A percentile compares a stretch with the other conserved stretches of the same genome.
Conservation (phyloP, 2,797 vertebrate genomes). For the Lacerta bilineata region DNA sequence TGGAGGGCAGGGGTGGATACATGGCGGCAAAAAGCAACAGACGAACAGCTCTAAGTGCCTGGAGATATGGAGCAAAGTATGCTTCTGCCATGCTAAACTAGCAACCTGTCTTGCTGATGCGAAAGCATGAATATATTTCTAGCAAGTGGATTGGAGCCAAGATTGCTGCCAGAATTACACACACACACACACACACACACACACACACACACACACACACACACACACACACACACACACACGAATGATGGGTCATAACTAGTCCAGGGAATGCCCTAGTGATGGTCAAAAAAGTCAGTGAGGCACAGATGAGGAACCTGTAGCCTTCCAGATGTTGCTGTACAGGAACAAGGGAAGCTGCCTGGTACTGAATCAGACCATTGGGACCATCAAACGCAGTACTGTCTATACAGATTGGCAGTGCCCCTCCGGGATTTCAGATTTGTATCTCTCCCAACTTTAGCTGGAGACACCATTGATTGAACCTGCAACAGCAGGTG, state of each 20-base stretch:
- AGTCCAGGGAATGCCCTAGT: not conserved
- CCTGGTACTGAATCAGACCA: too few relatives aligned
- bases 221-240: too few relatives aligned
- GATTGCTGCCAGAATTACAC: too few relatives aligned
- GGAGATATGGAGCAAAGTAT: not conserved
- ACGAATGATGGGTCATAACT: not conserved
- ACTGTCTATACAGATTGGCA: too few relatives aligned
- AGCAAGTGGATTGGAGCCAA: not conserved
- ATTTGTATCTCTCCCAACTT: too few relatives aligned
- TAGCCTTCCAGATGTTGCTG: not conserved
- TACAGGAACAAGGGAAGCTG: too few relatives aligned
- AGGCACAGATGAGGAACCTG: not conserved
- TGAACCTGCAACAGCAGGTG: not conserved
- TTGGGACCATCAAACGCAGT: too few relatives aligned
- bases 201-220: too few relatives aligned
- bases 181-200: too few relatives aligned
- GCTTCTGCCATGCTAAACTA: not conserved
- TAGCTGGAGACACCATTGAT: too few relatives aligned
- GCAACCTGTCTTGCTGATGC: not conserved
- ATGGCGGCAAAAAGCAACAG: not conserved
- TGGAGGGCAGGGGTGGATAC: not conserved
- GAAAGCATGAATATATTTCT: not conserved
- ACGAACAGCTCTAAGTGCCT: not conserved
- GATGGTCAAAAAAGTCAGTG: not conserved
- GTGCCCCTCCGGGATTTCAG: too few relatives aligned